Evolutionary conservation across 92 coral and sea anemone genomes (phyloP).

Genomic region (Montipora capitata): DNA sequence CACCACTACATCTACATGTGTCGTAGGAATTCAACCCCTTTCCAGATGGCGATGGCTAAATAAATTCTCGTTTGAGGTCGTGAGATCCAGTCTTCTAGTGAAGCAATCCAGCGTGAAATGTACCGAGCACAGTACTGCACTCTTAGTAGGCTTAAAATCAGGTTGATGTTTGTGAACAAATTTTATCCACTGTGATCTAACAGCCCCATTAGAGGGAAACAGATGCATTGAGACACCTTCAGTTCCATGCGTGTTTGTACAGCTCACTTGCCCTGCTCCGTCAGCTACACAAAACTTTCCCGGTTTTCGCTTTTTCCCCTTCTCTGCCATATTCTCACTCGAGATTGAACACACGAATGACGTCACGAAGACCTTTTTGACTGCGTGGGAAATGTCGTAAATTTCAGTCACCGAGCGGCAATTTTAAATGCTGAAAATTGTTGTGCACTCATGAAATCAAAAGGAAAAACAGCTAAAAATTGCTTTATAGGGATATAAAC

Average conservation of each 20-base stretch:
- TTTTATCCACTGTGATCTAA: constrained; percentile 33
- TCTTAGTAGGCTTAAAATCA: constrained; percentile 10
- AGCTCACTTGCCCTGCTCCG: constrained; percentile 25
- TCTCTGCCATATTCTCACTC: constrained; percentile 7
- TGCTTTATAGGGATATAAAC: too few relatives aligned
- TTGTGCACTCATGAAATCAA: background rate
- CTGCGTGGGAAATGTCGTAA: constrained; percentile 23
- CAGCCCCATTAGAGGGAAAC: constrained; percentile 11
- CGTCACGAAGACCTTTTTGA: constrained; percentile 7
- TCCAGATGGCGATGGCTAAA: background rate
- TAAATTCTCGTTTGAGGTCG: background rate
- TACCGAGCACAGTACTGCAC: constrained; percentile 28
- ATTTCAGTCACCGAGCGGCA: background rate
- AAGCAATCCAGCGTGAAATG: constrained; percentile 29
- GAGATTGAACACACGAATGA: background rate
- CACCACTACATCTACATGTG: constrained; percentile 32
- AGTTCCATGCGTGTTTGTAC: constrained; percentile 9
- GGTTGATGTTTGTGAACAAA: constrained; percentile 32
- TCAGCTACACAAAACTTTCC: constrained; percentile 46
- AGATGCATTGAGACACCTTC: constrained; percentile 34
- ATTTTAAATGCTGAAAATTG: background rate
- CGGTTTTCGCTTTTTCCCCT: constrained; percentile 8
- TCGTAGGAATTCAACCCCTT: constrained; percentile 49
- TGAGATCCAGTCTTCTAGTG: background rate
- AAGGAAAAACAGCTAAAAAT: background rate